Evolutionary conservation across 2,797 vertebrate species (phyloP), one percentile per base, ranked within the genome.

Genomic region (Pseudochromis fuscus): DNA sequence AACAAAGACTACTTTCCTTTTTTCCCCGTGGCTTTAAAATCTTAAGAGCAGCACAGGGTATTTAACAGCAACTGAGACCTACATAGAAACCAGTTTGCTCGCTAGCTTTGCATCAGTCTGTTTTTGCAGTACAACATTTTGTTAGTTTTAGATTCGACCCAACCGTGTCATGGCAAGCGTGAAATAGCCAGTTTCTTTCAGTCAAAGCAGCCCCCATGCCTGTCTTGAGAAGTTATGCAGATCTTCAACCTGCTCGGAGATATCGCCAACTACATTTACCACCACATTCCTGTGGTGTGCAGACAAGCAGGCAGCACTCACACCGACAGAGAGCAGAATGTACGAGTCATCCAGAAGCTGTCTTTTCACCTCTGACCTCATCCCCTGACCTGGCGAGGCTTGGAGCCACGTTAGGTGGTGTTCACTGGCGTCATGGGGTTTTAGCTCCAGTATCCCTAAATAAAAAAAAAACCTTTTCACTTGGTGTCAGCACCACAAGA

Each of bases 351-450:
- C 65, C 63, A 62, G 68, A 67, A 85, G 75, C 72, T 19, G 30
- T 56, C 65, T 75, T 44, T 57, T 77, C 76, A 88, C 86, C 89
- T 77, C 66, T 84, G 85, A 89, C 81, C 87, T 66, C 37, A 51
- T 19, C 38, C 52, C 46, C 66, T 49, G 63, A 79, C 77, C 62
- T 19, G 24, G 19, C 33, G 7, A 35, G 59, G 63, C 35, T 38
- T 11, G 19, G 66, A 75, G 75, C 58, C 51, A 25, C 8, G 15
- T 67, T 59, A 67, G 60, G 40, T 48, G 52, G 31, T 19, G 56
- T 45, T 53, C 38, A 51, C 53, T 64, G 38, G 31, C 48, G 55
- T 37, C 21, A 1, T 16, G 28, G 16, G 16, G 21, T 53, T 70
- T 60, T 21, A 51, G 56, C 28, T 28, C 23, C 42, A 27, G 19